Percentiles rank a stretch among this genome's conserved stretches.
These are phyloP conservation scores for Chionodraco myersi DNA, from an alignment of 2,113 vertebrate genomes.

Conservation along the genomic window DNA sequence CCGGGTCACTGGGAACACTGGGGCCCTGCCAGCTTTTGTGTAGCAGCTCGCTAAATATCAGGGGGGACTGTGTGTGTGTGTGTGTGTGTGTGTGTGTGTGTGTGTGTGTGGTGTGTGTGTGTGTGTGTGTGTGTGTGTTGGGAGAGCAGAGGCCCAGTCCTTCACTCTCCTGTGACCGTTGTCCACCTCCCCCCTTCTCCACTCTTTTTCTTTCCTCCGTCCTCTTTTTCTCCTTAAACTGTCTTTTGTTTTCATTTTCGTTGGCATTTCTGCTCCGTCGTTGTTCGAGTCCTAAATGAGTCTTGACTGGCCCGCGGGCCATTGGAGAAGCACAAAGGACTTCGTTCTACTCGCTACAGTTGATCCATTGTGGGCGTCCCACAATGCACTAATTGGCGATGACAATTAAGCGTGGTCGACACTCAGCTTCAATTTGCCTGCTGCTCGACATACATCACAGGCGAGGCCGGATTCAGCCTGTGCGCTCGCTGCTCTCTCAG, in stretches of 20 bases:
- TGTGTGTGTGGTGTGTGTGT: constrained; percentile 19
- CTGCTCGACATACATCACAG: constrained; percentile 77
- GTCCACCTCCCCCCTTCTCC: constrained; percentile 56
- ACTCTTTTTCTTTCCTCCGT: constrained; percentile 50
- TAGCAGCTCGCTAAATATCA: constrained; percentile 52
- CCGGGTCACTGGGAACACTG: constrained; percentile 70
- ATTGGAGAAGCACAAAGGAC: constrained; percentile 94
- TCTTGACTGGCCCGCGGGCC: constrained; percentile 95
- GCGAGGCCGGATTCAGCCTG: constrained; percentile 49
- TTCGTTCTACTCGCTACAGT: constrained; percentile 89
- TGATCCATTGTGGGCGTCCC: constrained; percentile 90
- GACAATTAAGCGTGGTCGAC: constrained; percentile 89
- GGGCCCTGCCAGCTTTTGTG: constrained; percentile 72
- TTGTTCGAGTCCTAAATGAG: constrained; percentile 93
- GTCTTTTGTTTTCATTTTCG: constrained; percentile 87
- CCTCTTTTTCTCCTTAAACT: constrained; percentile 78
- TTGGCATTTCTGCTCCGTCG: constrained; percentile 89
- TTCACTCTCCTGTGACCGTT: constrained; percentile 80
- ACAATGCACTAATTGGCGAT: constrained; percentile 96
- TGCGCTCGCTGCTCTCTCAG: neutral
- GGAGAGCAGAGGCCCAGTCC: constrained; percentile 75
- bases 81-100: neutral
- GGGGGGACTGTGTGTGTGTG: constrained; percentile 27
- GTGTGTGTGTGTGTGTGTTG: constrained; percentile 43
- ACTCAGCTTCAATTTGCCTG: constrained; percentile 88